phyloP scores from a whole-genome alignment of 2,797 vertebrate species.

The Danio tinwini region DNA sequence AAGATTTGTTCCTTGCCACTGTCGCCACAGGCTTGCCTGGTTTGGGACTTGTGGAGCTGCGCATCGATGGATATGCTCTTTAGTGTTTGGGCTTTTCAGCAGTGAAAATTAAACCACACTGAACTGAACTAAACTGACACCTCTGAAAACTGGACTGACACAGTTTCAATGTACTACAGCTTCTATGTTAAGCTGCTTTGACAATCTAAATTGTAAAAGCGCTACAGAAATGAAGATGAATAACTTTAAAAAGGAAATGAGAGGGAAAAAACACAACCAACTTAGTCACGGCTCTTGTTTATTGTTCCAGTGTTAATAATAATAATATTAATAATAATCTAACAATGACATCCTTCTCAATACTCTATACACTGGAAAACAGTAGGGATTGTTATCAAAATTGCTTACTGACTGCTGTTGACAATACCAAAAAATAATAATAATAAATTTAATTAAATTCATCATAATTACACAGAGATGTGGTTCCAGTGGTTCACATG shows the following conservation, averaged over 20 bases:
- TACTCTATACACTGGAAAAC: constrained; percentile 36
- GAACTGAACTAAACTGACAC: too few relatives aligned
- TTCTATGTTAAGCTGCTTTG: too few relatives aligned
- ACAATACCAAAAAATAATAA: background rate
- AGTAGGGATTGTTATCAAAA: constrained; percentile 13
- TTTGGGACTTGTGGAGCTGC: too few relatives aligned
- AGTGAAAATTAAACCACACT: too few relatives aligned
- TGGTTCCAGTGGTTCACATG: constrained; percentile 30
- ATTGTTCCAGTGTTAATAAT: constrained; percentile 59
- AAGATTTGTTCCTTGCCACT: too few relatives aligned
- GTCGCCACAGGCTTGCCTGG: too few relatives aligned
- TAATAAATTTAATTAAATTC: constrained; percentile 3
- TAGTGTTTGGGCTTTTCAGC: too few relatives aligned
- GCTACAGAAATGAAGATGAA: too few relatives aligned
- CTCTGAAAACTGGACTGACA: too few relatives aligned
- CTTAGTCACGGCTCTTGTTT: constrained; percentile 51
- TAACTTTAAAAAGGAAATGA: background rate
- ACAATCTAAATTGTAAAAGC: too few relatives aligned
- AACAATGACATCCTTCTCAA: constrained; percentile 4
- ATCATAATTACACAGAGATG: background rate
- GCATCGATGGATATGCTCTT: too few relatives aligned
- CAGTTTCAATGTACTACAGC: too few relatives aligned
- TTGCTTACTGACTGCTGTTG: constrained; percentile 1
- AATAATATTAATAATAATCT: constrained; percentile 8
- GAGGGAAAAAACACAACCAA: background rate